Percentiles rank a stretch among this genome's conserved stretches.
Evolutionary conservation across 2,113 vertebrate genomes (phyloP).

Genomic region (Fregetta grallaria): DNA sequence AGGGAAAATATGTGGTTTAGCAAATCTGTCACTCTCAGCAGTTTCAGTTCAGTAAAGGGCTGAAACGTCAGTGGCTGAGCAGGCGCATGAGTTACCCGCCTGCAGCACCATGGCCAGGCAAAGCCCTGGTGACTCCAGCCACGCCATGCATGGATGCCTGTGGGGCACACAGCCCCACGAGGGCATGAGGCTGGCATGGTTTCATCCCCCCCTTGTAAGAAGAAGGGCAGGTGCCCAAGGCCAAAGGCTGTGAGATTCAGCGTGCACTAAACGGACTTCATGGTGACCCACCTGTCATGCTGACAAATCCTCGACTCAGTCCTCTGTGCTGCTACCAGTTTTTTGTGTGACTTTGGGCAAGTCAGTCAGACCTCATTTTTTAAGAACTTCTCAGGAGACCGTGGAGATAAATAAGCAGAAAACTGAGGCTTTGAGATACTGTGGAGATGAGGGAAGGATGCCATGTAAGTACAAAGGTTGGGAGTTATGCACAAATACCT

Average conservation of each 20-base stretch:
- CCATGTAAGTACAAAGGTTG: rapidly evolving
- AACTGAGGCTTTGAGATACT: not conserved
- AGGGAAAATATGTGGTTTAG: not conserved
- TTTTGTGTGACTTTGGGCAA: not conserved
- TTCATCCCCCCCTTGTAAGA: not conserved
- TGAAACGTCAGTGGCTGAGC: not conserved
- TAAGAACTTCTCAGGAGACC: not conserved
- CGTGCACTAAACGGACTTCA: not conserved
- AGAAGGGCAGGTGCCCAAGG: not conserved
- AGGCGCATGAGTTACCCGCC: not conserved
- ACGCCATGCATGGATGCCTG: not conserved
- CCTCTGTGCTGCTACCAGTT: not conserved
- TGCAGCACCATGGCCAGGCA: rapidly evolving
- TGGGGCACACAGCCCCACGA: not conserved
- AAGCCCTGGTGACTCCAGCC: not conserved
- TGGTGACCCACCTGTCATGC: not conserved
- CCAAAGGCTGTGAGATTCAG: not conserved
- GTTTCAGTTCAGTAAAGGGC: not conserved
- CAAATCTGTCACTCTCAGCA: not conserved
- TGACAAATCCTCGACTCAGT: not conserved
- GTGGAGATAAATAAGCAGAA: not conserved
- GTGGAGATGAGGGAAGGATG: not conserved
- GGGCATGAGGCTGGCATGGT: not conserved
- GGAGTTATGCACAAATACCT: not conserved
- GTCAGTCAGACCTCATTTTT: not conserved